Conservation (phyloP, 2,113 vertebrate genomes). For the Guaruba guarouba region DNA sequence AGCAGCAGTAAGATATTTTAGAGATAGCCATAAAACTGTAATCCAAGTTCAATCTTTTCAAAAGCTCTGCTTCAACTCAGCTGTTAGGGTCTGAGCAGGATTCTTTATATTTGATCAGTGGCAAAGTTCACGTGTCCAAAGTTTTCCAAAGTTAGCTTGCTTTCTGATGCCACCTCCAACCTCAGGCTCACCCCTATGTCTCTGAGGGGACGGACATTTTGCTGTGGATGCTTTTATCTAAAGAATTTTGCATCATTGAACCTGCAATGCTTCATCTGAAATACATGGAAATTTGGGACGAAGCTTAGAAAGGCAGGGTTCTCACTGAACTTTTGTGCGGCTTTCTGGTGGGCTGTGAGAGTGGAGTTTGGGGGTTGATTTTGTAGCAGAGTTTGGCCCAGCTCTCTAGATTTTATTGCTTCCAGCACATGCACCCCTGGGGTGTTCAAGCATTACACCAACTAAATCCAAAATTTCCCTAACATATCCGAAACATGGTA, state of each 20-base stretch:
- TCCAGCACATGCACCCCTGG: neutral
- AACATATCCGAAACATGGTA: fast-evolving
- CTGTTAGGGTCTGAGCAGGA: neutral
- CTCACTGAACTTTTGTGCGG: neutral
- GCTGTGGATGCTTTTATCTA: neutral
- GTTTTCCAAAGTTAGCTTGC: fast-evolving
- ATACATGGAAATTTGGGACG: neutral
- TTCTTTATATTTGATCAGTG: neutral
- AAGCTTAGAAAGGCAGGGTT: neutral
- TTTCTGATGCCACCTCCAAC: neutral
- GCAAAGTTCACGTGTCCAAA: neutral
- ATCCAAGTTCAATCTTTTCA: neutral
- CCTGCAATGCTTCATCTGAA: neutral
- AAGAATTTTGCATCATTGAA: neutral
- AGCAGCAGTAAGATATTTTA: constrained; percentile 6
- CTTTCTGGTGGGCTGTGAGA: neutral
- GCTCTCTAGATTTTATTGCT: neutral
- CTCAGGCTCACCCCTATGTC: neutral
- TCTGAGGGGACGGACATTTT: neutral
- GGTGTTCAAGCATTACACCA: neutral
- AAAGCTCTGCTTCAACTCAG: neutral
- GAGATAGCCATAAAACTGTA: constrained; percentile 1
- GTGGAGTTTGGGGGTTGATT: neutral
- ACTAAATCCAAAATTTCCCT: neutral
- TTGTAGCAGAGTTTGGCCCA: neutral